Conservation (phyloP, 2,797 vertebrate species). For the Choloepus didactylus region DNA sequence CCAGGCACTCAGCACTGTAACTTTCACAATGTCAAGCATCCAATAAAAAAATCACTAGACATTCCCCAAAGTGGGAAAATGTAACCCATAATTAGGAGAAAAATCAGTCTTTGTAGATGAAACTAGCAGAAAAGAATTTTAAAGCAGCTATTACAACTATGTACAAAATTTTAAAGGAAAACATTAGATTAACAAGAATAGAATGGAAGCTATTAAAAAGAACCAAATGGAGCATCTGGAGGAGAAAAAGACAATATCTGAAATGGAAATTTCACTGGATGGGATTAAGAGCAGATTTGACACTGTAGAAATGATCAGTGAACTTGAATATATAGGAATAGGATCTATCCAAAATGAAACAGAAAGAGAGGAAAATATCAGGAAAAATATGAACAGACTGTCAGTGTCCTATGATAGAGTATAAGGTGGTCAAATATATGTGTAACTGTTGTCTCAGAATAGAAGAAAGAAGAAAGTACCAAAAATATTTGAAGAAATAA, state of each 20-base stretch:
- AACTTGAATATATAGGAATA: slow-evolving; percentile 26
- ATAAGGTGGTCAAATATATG: not conserved
- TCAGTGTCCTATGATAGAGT: not conserved
- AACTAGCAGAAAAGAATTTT: not conserved
- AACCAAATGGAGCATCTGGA: slow-evolving; percentile 12
- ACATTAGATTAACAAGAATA: slow-evolving; percentile 30
- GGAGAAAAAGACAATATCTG: slow-evolving; percentile 15
- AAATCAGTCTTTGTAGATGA: not conserved
- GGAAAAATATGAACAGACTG: not conserved
- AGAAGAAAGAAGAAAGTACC: not conserved
- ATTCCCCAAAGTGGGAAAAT: not conserved
- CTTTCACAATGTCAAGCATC: not conserved
- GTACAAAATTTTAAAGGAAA: slow-evolving; percentile 17
- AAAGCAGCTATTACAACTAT: not conserved
- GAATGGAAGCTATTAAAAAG: slow-evolving; percentile 44
- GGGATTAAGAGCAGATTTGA: slow-evolving; percentile 40
- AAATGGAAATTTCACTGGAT: slow-evolving; percentile 37
- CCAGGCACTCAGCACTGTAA: not conserved
- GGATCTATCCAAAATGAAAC: not conserved
- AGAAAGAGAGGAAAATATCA: not conserved
- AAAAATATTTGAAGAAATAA: not conserved
- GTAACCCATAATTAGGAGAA: not conserved
- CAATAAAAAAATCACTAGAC: not conserved
- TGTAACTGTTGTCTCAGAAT: not conserved
- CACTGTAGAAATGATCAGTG: not conserved